These are phyloP conservation scores for Polyommatus iphigenia DNA, from an alignment of 2,888 invertebrate species.

Conservation along the genomic window DNA sequence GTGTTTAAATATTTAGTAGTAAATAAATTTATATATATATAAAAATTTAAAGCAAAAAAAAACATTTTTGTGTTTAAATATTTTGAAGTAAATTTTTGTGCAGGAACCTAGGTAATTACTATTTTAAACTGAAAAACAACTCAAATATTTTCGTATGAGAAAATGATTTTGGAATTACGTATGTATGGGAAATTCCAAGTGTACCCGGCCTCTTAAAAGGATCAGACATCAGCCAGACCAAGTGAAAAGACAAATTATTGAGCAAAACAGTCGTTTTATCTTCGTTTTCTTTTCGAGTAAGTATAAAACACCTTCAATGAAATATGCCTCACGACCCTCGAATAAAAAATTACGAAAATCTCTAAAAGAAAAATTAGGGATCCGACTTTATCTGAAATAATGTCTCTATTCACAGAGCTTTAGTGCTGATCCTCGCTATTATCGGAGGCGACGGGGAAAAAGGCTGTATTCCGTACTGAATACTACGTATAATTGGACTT, in stretches of 20 bases:
- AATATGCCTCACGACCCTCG: conserved; percentile 1
- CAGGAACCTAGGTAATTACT: too few relatives aligned
- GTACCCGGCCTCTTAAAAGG: too few relatives aligned
- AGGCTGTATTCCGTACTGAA: conserved; percentile 18
- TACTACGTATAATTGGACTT: conserved; percentile 18
- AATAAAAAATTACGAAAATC: conserved; percentile 24
- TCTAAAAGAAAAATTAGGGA: conserved; percentile 30
- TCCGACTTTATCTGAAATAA: conserved; percentile 26
- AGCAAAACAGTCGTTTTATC: background rate
- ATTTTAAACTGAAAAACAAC: too few relatives aligned
- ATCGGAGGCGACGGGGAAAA: conserved; percentile 25
- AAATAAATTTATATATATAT: too few relatives aligned
- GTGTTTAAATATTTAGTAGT: too few relatives aligned
- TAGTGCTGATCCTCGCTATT: conserved; percentile 25
- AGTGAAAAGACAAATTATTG: background rate
- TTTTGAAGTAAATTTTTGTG: too few relatives aligned
- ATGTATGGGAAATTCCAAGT: too few relatives aligned
- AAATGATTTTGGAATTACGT: too few relatives aligned
- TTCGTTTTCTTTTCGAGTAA: background rate
- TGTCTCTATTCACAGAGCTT: conserved; percentile 31
- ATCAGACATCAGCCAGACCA: background rate
- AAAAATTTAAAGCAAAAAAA: too few relatives aligned
- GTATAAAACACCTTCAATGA: conserved; percentile 12
- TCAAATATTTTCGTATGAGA: too few relatives aligned
- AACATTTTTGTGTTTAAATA: too few relatives aligned